Base-by-base conservation (phyloP, 2,113 vertebrate species). In the Zosterops borbonicus region DNA sequence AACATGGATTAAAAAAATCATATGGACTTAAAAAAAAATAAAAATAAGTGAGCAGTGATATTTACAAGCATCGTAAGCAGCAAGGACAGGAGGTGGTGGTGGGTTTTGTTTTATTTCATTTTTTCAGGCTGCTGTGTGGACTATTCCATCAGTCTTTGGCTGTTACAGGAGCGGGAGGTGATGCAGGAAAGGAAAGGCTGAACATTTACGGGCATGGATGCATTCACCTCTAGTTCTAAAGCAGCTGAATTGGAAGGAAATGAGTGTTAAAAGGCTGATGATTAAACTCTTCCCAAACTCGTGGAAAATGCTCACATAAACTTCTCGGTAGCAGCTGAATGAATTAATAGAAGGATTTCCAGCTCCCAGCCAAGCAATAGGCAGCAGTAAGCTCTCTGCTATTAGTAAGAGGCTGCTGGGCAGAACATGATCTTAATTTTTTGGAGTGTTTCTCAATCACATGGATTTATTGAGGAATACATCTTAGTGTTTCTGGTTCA, bases 141-240 rank as follows among this genome's bases (percentile, higher is more conserved):
- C 2, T 69, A 1, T 75, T 92, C 77, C 76, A 63, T 24, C 39
- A 70, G 12, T 23, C 14, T 50, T 77, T 19, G 29, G 22, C 18
- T 44, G 14, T 50, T 50, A 18, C 4, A 78, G 29, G 42, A 73
- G 35, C 4, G 6, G 31, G n/a, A 76, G 37, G 19, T 24, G 28
- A 65, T 39, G n/a, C 12, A 74, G 71, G 68, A 86, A 29, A 52
- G 18, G 29, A 62, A 80, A 58, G 31, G 29, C 3, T 1, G 5
- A 42, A 25, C 11, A 19, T 67, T 37, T 87, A 39, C 0, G 0
- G 70, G 2, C n/a, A 42, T 21, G 15, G 20, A 14, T 63, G 8
- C 16, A 14, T 53, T 75, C 74, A 29, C 21, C 21, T 78, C 27
- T 89, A 9, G 0, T 53, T 63, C 24, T 21, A 33, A 91, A 81